Percentiles rank a stretch among this genome's conserved stretches.
phyloP scores from a whole-genome alignment of 2,113 vertebrate species.

The Phyllopteryx taeniolatus region DNA sequence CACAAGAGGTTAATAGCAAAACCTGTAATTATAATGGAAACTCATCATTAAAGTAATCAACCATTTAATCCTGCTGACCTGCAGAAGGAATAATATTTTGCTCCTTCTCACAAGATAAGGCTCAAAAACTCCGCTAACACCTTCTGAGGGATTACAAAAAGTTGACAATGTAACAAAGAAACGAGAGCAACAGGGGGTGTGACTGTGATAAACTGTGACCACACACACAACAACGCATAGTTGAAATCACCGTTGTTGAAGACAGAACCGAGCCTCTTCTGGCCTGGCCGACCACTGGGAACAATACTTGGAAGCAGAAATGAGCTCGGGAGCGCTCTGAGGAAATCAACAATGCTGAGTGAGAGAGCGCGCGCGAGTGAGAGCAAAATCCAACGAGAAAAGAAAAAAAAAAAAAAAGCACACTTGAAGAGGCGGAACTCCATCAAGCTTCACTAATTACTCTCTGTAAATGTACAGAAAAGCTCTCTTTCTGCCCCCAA shows the following conservation, averaged over 20 bases:
- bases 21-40: conserved; percentile 47
- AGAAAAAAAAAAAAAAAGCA: conserved; percentile 14
- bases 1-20: conserved; percentile 34
- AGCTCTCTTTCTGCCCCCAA: background rate
- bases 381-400: conserved; percentile 14
- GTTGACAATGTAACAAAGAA: conserved; percentile 23
- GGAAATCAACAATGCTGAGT: conserved; percentile 44
- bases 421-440: background rate
- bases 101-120: conserved; percentile 32
- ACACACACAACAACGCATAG: conserved; percentile 4
- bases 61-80: conserved; percentile 21
- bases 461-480: background rate
- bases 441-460: conserved; percentile 5
- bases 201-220: conserved; percentile 17
- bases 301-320: conserved; percentile 66
- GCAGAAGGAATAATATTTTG: conserved; percentile 47
- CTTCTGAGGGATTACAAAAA: conserved; percentile 7
- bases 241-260: conserved; percentile 5
- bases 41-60: conserved; percentile 53
- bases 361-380: background rate
- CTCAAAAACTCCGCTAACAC: conserved; percentile 50
- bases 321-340: conserved; percentile 33
- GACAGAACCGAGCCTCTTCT: conserved; percentile 23
- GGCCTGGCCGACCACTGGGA: conserved; percentile 25
- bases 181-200: conserved; percentile 16